A percentile compares a stretch with the other conserved stretches of the same genome.
phyloP scores from a whole-genome alignment of 2,113 vertebrate genomes.

The Athene cunicularia region DNA sequence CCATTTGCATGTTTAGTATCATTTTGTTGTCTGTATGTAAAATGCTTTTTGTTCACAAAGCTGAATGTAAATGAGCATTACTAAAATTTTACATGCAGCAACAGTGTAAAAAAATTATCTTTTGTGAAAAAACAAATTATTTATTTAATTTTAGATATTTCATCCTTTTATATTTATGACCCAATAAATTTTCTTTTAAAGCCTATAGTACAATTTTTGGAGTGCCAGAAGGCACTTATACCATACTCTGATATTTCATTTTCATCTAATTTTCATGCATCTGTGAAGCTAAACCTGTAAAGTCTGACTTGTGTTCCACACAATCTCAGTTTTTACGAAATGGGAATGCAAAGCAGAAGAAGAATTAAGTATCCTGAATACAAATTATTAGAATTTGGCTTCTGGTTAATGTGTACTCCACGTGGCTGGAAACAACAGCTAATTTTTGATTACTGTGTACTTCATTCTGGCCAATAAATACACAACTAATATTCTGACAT shows the following conservation, averaged over 20 bases:
- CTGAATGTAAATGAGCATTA: neutral
- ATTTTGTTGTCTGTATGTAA: neutral
- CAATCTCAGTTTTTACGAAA: neutral
- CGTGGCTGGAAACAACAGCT: neutral
- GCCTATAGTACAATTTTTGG: neutral
- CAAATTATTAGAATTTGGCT: neutral
- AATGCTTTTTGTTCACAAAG: neutral
- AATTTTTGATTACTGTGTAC: neutral
- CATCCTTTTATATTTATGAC: neutral
- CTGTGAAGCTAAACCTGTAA: neutral
- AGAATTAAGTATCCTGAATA: neutral
- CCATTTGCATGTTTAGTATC: neutral
- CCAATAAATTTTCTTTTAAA: neutral
- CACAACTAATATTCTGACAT: neutral
- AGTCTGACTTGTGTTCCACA: neutral
- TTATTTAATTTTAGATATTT: neutral
- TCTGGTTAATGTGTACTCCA: neutral
- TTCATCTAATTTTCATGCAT: neutral
- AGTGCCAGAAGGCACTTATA: neutral
- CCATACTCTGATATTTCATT: neutral
- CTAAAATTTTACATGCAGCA: neutral
- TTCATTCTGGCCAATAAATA: neutral
- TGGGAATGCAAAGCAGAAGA: neutral
- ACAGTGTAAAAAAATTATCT: neutral
- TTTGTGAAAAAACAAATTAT: neutral